Evolutionary conservation across 2,113 vertebrate genomes (phyloP).

Genomic region (Bufo gargarizans): DNA sequence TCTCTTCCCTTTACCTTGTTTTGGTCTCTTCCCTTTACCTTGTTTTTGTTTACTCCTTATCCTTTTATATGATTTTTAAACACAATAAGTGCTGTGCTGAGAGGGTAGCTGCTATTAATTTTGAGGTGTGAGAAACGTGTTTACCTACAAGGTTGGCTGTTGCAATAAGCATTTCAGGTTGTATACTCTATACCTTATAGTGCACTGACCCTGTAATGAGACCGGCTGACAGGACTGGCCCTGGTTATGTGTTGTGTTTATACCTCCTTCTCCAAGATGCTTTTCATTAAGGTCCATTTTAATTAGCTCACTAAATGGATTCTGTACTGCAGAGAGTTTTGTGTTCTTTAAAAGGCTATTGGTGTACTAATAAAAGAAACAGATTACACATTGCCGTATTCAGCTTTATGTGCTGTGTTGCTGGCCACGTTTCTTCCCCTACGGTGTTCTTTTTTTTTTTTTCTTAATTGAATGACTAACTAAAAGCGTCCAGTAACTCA

Average conservation of each 20-base stretch:
- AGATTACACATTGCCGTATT: conserved; percentile 28
- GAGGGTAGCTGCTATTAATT: neutral
- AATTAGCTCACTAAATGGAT: conserved; percentile 16
- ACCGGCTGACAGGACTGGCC: neutral
- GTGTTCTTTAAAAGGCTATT: conserved; percentile 24
- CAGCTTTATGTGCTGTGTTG: neutral
- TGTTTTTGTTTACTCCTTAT: neutral
- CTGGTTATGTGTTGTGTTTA: conserved; percentile 16
- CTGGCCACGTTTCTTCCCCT: conserved; percentile 19
- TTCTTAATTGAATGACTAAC: conserved; percentile 47
- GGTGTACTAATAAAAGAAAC: conserved; percentile 53
- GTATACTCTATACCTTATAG: neutral
- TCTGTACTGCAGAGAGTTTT: neutral
- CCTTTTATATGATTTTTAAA: neutral
- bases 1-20: neutral
- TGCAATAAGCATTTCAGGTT: neutral
- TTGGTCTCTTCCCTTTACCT: neutral
- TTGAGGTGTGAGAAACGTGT: neutral
- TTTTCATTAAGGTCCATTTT: conserved; percentile 10
- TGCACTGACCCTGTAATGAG: neutral
- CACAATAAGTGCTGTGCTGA: neutral
- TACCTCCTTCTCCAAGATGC: neutral
- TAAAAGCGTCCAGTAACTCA: conserved; percentile 34
- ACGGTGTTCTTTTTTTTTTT: conserved; percentile 22
- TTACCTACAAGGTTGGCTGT: neutral